A percentile compares a stretch with the other conserved stretches of the same genome.
phyloP scores from a whole-genome alignment of 2,888 invertebrate species.

The Tetanocera ferruginea region DNA sequence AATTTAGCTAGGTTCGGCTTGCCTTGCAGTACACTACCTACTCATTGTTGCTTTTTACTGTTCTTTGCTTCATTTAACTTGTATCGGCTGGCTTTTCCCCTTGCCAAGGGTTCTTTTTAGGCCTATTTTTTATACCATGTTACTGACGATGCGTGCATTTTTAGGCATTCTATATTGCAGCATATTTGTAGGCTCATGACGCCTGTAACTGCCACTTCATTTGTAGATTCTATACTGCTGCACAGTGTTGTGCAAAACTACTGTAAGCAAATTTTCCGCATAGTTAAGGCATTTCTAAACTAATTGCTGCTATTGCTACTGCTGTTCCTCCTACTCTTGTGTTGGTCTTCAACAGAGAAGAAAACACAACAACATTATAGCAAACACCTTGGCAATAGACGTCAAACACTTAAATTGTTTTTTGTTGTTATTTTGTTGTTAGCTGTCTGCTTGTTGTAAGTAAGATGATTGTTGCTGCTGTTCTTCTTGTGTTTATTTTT shows the following conservation, averaged over 20 bases:
- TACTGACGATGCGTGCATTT: too few relatives aligned
- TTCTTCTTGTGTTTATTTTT: neutral
- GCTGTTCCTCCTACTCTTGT: neutral
- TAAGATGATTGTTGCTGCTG: neutral
- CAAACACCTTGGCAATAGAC: neutral
- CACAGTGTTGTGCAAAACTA: neutral
- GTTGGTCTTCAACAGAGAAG: neutral
- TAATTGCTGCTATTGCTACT: constrained; percentile 28
- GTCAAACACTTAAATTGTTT: neutral
- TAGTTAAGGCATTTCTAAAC: constrained; percentile 15
- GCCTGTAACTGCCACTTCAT: neutral
- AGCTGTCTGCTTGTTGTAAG: neutral
- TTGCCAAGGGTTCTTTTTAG: neutral
- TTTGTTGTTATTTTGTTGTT: neutral
- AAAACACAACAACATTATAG: neutral
- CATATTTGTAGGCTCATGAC: neutral
- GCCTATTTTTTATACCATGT: neutral
- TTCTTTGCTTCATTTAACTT: neutral
- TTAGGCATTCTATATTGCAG: too few relatives aligned
- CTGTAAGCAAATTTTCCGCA: constrained; percentile 23
- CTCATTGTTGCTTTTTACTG: neutral
- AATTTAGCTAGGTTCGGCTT: neutral
- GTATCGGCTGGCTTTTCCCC: neutral
- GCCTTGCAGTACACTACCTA: neutral
- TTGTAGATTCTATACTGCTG: neutral